Conservation (phyloP, 2,888 invertebrate species). For the Stictocephala bisonia region DNA sequence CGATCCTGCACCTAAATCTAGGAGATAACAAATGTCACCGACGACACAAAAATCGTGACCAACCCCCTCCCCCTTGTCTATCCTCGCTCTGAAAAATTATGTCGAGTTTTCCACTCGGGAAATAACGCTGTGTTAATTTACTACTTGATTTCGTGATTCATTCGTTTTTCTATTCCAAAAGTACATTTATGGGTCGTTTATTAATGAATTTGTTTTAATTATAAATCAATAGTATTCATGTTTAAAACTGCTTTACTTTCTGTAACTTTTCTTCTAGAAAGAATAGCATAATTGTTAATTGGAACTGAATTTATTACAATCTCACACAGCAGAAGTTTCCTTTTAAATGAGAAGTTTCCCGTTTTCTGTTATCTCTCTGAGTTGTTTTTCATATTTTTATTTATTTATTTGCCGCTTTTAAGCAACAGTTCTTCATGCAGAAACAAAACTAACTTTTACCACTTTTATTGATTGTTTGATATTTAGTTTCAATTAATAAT, state of each 20-base stretch:
- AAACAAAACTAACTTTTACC: slow-evolving; percentile 7
- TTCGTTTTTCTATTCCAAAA: no score
- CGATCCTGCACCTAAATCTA: slow-evolving; percentile 43
- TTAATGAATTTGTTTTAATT: no score
- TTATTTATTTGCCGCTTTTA: background rate
- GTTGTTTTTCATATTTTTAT: slow-evolving; percentile 23
- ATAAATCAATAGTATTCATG: no score
- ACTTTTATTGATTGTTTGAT: background rate
- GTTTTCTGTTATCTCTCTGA: background rate
- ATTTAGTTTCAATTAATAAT: no score
- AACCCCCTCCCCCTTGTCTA: slow-evolving; percentile 34
- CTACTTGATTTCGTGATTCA: background rate
- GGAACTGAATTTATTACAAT: slow-evolving; percentile 10
- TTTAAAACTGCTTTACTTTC: background rate
- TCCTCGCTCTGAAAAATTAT: slow-evolving; percentile 34
- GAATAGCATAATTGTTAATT: slow-evolving; percentile 22
- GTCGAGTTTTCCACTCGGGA: slow-evolving; percentile 15
- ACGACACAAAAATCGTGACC: slow-evolving; percentile 46
- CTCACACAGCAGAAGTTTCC: slow-evolving; percentile 21
- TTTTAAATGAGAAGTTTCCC: slow-evolving; percentile 15
- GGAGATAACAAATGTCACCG: slow-evolving; percentile 45
- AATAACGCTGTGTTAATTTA: slow-evolving; percentile 9
- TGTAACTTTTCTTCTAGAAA: slow-evolving; percentile 4
- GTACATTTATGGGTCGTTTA: no score
- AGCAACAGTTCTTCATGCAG: background rate